Conservation (phyloP, 2,888 invertebrate species). For the Apoda limacodes region DNA sequence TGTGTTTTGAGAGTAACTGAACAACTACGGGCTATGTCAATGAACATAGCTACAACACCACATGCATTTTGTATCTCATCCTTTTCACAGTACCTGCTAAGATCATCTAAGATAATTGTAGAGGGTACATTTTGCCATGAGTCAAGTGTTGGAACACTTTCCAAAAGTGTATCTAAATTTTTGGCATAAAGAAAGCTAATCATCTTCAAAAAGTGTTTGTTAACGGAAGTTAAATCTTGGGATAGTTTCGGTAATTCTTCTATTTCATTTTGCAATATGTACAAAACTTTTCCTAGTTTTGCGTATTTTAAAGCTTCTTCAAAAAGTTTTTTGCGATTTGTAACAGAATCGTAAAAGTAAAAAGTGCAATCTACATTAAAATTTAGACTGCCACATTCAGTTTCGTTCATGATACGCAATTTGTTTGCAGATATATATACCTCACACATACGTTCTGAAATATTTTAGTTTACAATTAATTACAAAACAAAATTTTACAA, state of each 20-base stretch:
- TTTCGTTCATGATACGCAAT: too few relatives aligned
- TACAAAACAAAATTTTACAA: too few relatives aligned
- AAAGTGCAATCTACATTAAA: constrained; percentile 27
- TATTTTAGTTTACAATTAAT: too few relatives aligned
- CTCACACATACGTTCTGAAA: too few relatives aligned
- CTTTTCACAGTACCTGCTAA: constrained; percentile 37
- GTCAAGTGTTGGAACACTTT: constrained; percentile 40
- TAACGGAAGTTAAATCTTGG: constrained; percentile 38
- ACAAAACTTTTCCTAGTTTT: constrained; percentile 48
- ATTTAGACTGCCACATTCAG: too few relatives aligned
- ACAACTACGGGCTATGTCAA: constrained; percentile 39
- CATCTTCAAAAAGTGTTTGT: constrained; percentile 54
- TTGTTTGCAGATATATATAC: too few relatives aligned
- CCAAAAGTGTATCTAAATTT: constrained; percentile 38
- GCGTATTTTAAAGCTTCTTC: constrained; percentile 39
- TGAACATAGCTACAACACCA: constrained; percentile 41
- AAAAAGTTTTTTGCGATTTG: constrained; percentile 46
- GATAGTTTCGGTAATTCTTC: constrained; percentile 50
- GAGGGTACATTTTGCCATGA: constrained; percentile 49
- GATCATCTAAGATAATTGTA: constrained; percentile 49
- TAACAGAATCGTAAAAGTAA: constrained; percentile 30
- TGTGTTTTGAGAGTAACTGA: constrained; percentile 24
- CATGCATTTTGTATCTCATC: constrained; percentile 41
- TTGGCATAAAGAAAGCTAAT: constrained; percentile 53
- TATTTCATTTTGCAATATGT: constrained; percentile 44